Conservation (phyloP, 2,113 vertebrate genomes). For the Plestiodon gilberti region DNA sequence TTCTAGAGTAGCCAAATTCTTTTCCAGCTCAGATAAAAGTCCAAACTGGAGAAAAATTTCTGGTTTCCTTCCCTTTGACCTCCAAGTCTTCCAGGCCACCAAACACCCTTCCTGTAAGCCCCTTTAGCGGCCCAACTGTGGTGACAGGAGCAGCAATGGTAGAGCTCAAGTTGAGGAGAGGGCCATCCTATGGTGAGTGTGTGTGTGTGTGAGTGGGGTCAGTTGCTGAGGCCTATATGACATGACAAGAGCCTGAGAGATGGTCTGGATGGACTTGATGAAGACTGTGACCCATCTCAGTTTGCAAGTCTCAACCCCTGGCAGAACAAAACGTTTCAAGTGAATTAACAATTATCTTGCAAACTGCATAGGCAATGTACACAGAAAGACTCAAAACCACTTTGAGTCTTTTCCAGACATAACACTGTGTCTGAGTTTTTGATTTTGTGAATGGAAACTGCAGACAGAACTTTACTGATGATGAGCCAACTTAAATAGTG, state of each 20-base stretch:
- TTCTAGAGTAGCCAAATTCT: no score
- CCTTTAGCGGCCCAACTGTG: no score
- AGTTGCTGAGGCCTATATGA: no score
- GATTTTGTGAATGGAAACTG: background rate
- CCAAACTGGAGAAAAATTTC: no score
- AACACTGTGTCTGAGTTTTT: no score
- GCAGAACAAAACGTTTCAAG: background rate
- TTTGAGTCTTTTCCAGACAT: background rate
- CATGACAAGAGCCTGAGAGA: background rate
- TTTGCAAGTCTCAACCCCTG: background rate
- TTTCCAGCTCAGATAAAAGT: no score
- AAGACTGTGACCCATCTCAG: background rate
- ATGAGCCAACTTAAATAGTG: no score
- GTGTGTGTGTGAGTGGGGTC: no score
- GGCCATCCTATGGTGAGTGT: background rate
- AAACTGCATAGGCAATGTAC: background rate
- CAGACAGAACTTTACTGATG: background rate
- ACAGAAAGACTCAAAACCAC: background rate
- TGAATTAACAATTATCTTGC: background rate
- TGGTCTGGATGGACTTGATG: background rate
- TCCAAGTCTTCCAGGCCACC: no score
- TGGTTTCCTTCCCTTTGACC: no score
- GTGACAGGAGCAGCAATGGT: no score
- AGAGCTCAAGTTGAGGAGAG: background rate
- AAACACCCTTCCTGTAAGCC: no score